These are phyloP conservation scores for Sphenopsis melanotis DNA, from an alignment of 2,797 vertebrate species.

Conservation along the genomic window DNA sequence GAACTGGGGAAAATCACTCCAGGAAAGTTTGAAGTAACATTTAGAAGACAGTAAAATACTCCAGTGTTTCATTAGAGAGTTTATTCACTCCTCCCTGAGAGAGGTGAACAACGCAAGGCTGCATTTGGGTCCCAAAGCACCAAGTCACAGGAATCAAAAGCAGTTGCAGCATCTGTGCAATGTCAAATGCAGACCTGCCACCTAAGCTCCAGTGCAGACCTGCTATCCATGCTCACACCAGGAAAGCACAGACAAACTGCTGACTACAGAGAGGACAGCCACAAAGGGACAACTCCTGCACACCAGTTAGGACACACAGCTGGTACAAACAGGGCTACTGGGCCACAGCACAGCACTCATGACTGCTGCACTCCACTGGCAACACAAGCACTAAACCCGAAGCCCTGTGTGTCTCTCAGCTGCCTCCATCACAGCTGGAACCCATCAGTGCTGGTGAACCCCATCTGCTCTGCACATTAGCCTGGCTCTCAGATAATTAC, in stretches of 20 bases:
- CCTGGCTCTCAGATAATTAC: background rate
- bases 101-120: fast-evolving
- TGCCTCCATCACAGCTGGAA: background rate
- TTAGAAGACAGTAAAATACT: background rate
- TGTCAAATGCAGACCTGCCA: background rate
- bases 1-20: background rate
- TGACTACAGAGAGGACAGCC: background rate
- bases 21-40: background rate
- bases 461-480: background rate
- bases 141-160: background rate
- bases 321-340: background rate
- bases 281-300: background rate
- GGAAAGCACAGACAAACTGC: background rate
- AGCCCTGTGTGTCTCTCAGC: background rate
- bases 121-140: background rate
- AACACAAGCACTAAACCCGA: fast-evolving
- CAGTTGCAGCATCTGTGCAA: background rate
- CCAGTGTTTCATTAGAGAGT: background rate
- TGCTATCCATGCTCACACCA: background rate
- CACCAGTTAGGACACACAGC: background rate
- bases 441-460: background rate
- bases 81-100: background rate
- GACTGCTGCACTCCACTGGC: background rate
- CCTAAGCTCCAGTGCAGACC: background rate
- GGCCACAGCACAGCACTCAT: background rate